These are phyloP conservation scores for Drosophila athabasca DNA, from an alignment of 1,140 invertebrate species.

Conservation along the genomic window DNA sequence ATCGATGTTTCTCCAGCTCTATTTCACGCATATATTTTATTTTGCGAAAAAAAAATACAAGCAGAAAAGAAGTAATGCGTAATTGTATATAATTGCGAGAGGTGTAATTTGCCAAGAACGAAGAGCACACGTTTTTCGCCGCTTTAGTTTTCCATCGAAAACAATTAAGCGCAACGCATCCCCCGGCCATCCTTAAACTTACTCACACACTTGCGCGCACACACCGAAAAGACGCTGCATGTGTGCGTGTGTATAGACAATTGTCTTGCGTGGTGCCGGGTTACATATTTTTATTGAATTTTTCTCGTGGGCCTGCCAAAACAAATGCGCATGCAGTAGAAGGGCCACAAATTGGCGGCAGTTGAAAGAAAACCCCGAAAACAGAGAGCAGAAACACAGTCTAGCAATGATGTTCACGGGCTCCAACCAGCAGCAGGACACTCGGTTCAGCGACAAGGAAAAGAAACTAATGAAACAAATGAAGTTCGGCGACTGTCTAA, in stretches of 20 bases:
- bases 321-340: constrained; percentile 54
- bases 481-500: constrained; percentile 97
- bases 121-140: background rate
- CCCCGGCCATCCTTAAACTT: constrained; percentile 37
- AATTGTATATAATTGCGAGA: constrained; percentile 3
- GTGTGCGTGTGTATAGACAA: constrained; percentile 69
- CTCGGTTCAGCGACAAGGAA: constrained; percentile 99
- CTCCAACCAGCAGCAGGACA: constrained; percentile 99
- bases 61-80: constrained; percentile 3
- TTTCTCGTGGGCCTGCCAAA: constrained; percentile 46
- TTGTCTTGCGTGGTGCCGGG: constrained; percentile 78
- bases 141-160: background rate
- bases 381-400: constrained; percentile 32
- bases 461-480: constrained; percentile 99
- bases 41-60: constrained; percentile 34
- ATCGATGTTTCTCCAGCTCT: too few relatives aligned
- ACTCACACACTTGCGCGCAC: constrained; percentile 32
- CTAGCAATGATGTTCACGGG: constrained; percentile 86
- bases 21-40: constrained; percentile 38
- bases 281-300: constrained; percentile 77
- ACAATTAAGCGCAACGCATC: constrained; percentile 10
- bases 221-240: constrained; percentile 45
- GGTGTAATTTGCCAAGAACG: constrained; percentile 14
- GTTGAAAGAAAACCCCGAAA: constrained; percentile 49
- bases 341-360: constrained; percentile 33